Percentiles rank a stretch among this genome's conserved stretches.
Conservation (phyloP, 2,113 vertebrate species). For the Syngnathus floridae region DNA sequence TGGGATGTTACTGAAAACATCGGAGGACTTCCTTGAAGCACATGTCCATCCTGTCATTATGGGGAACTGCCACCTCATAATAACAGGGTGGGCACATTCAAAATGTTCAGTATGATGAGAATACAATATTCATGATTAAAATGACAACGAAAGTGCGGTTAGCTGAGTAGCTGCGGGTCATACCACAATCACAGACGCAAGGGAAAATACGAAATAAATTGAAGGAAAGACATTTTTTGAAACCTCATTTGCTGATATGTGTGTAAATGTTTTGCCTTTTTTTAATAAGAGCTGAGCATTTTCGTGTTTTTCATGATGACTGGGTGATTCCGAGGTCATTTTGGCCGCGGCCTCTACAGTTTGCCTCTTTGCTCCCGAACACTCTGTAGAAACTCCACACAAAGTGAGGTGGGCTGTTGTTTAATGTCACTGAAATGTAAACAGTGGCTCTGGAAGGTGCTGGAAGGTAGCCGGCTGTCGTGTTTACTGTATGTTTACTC, state of each 20-base stretch:
- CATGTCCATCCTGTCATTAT: too few relatives aligned
- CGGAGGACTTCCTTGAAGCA: too few relatives aligned
- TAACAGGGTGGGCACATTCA: too few relatives aligned
- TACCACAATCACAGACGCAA: too few relatives aligned
- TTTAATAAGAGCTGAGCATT: background rate
- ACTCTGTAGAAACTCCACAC: constrained; percentile 15
- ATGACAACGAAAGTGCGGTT: too few relatives aligned
- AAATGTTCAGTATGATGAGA: too few relatives aligned
- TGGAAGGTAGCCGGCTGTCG: background rate
- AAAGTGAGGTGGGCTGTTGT: constrained; percentile 9
- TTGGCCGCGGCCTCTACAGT: background rate
- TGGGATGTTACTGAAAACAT: too few relatives aligned
- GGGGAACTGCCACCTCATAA: too few relatives aligned
- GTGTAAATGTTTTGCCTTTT: background rate
- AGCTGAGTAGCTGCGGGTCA: too few relatives aligned
- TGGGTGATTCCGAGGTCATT: background rate
- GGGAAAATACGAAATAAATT: too few relatives aligned
- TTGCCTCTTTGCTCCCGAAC: background rate
- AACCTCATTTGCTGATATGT: background rate
- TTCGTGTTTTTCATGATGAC: background rate
- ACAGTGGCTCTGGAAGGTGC: constrained; percentile 5
- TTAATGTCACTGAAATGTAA: constrained; percentile 40
- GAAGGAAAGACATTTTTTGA: too few relatives aligned
- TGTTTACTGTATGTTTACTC: background rate
- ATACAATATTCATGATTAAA: too few relatives aligned